Conservation (phyloP, 2,797 vertebrate genomes). For the Dryobates pubescens region DNA sequence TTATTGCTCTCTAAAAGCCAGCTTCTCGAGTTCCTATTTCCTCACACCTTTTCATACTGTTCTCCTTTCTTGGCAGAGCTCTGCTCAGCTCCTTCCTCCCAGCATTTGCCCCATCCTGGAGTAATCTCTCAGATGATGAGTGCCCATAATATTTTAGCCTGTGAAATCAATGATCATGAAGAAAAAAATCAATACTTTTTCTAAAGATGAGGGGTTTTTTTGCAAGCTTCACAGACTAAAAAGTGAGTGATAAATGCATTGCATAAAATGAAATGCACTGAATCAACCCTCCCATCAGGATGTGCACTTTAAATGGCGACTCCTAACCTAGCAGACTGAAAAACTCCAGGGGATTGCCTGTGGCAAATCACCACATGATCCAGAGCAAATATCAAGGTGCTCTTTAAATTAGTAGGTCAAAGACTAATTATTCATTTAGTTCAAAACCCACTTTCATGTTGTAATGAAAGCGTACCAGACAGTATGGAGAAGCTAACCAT, state of each 20-base stretch:
- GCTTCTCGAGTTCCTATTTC: background rate
- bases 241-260: background rate
- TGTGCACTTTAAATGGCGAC: background rate
- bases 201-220: background rate
- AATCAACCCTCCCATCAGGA: background rate
- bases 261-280: background rate
- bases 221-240: background rate
- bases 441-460: background rate
- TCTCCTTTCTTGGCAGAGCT: background rate
- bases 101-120: background rate
- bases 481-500: background rate
- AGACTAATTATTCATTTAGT: background rate
- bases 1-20: background rate
- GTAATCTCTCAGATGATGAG: background rate
- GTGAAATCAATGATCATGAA: background rate
- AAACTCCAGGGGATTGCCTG: background rate
- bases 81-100: background rate
- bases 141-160: background rate
- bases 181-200: background rate
- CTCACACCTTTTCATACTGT: background rate
- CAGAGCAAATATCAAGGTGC: background rate
- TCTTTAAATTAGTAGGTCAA: slow-evolving; percentile 1
- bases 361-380: background rate
- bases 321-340: background rate
- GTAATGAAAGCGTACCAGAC: background rate